Evolutionary conservation across 1,140 invertebrate species (phyloP).

Genomic region (Agraylea sexmaculata): DNA sequence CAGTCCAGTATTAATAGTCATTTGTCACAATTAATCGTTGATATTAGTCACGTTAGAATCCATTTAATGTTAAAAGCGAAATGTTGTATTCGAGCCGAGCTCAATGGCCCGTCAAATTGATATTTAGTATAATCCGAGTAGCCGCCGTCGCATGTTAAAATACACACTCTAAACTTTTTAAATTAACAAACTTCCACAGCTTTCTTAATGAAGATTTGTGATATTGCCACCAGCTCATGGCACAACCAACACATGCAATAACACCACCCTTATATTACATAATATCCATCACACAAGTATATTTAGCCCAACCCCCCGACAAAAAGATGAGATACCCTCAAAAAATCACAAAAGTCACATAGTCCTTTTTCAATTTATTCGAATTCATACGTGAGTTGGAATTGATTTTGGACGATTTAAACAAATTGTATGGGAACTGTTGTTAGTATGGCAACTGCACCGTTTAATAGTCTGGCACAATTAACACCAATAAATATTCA

Average conservation of each 20-base stretch:
- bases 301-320: background rate
- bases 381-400: background rate
- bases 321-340: constrained; percentile 1
- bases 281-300: background rate
- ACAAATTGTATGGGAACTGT: background rate
- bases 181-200: background rate
- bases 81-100: constrained; percentile 16
- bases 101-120: background rate
- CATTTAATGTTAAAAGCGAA: constrained; percentile 22
- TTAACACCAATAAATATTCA: constrained; percentile 38
- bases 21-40: too few species aligned
- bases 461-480: constrained; percentile 35
- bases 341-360: background rate
- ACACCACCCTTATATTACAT: background rate
- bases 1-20: too few species aligned
- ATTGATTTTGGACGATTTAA: background rate
- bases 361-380: background rate
- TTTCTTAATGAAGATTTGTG: background rate
- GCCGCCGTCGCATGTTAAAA: constrained; percentile 5
- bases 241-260: background rate
- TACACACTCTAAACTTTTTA: background rate
- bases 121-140: background rate
- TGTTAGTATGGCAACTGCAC: constrained; percentile 14
- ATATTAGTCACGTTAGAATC: constrained; percentile 20
- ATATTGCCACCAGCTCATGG: background rate